A percentile compares a stretch with the other conserved stretches of the same genome.
Evolutionary conservation across 2,888 invertebrate genomes (phyloP).

Genomic region (Apamea crenata): DNA sequence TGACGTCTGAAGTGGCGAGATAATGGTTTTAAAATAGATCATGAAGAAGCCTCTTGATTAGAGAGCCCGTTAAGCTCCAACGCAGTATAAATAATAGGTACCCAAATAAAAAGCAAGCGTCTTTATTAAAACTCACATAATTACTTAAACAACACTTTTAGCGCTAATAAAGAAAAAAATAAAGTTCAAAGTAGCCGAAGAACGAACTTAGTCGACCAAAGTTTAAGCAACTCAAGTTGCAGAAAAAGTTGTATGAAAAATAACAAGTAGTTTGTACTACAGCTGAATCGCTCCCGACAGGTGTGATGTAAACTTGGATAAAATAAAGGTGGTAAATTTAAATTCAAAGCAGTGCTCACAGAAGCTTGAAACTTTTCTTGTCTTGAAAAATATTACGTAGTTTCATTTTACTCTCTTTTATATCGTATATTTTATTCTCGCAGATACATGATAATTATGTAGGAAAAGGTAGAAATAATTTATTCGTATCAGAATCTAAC

Average conservation of each 20-base stretch:
- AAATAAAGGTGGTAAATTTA: conserved; percentile 29
- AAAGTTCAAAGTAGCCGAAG: not conserved
- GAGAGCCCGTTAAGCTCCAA: not conserved
- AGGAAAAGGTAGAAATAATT: not conserved
- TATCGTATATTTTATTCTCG: not conserved
- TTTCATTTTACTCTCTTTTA: not conserved
- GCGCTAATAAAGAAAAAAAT: not conserved
- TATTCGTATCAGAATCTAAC: not conserved
- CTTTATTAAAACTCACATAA: not conserved
- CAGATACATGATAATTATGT: not conserved
- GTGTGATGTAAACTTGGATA: conserved; percentile 37
- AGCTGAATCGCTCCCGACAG: conserved; percentile 23
- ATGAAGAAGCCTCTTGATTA: not conserved
- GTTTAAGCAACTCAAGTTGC: conserved; percentile 14
- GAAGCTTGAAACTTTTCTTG: not conserved
- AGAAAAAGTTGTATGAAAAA: conserved; percentile 41
- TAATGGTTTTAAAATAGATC: not conserved
- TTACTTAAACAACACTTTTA: conserved; percentile 10
- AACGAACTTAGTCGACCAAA: conserved; percentile 14
- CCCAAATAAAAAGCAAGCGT: not conserved
- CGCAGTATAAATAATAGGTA: not conserved
- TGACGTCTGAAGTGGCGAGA: not conserved
- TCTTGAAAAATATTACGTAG: not conserved
- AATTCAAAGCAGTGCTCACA: conserved; percentile 23
- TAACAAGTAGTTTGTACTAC: conserved; percentile 27